These are phyloP conservation scores for Pyrochroa serraticornis DNA, from an alignment of 2,888 invertebrate species.

Conservation along the genomic window DNA sequence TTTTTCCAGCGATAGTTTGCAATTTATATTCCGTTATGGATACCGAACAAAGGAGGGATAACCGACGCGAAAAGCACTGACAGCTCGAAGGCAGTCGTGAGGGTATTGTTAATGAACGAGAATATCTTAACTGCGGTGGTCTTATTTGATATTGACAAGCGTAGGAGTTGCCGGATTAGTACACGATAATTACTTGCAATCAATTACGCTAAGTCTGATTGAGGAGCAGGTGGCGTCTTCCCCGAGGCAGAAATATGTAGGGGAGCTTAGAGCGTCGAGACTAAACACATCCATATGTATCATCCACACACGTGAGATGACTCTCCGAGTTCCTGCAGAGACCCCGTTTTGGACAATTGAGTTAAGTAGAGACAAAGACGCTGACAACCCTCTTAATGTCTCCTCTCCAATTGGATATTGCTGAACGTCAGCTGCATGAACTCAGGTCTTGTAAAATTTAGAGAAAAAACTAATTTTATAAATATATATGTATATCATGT, in stretches of 20 bases:
- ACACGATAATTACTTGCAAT: slow-evolving; percentile 46
- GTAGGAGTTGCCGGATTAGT: slow-evolving; percentile 48
- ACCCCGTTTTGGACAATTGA: no score
- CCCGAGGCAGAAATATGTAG: not conserved
- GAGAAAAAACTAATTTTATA: no score
- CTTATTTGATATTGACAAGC: slow-evolving; percentile 42
- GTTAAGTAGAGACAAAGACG: no score
- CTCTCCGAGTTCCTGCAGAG: no score
- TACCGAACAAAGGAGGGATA: slow-evolving; percentile 39
- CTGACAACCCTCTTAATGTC: no score
- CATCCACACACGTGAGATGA: no score
- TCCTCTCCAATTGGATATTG: no score
- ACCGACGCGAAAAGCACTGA: slow-evolving; percentile 33
- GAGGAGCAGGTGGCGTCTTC: slow-evolving; percentile 34
- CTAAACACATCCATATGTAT: no score
- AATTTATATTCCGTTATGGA: slow-evolving; percentile 34
- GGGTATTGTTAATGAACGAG: slow-evolving; percentile 48
- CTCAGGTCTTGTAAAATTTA: no score
- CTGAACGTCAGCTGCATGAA: no score
- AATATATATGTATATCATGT: no score
- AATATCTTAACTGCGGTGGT: slow-evolving; percentile 50
- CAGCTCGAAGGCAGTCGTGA: slow-evolving; percentile 45
- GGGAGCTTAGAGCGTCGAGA: no score
- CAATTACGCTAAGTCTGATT: slow-evolving; percentile 42
- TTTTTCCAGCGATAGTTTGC: slow-evolving; percentile 22